Percentiles rank a stretch among this genome's conserved stretches.
These are phyloP conservation scores for Cremastinae sp. DNA, from an alignment of 2,888 invertebrate species.

Conservation along the genomic window DNA sequence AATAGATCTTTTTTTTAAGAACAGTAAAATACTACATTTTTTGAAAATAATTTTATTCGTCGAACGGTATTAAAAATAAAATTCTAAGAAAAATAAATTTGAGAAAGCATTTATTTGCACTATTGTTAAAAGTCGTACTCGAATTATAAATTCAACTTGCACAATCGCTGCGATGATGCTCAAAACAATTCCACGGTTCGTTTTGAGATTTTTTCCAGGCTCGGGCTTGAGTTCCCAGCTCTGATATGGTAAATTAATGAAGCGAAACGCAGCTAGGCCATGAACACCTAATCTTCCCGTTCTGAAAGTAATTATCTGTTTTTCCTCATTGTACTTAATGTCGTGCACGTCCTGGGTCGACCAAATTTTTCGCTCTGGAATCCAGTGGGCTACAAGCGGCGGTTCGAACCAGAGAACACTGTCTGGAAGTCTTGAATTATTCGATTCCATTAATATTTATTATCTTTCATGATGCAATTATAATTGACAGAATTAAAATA, in stretches of 20 bases:
- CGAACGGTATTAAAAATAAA: too few relatives aligned
- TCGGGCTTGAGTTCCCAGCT: conserved; percentile 91
- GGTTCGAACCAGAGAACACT: conserved; percentile 90
- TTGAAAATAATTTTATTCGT: not conserved
- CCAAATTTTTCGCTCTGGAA: conserved; percentile 83
- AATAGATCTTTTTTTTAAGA: conserved; percentile 4
- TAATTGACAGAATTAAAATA: not conserved
- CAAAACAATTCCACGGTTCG: conserved; percentile 78
- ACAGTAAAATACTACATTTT: not conserved
- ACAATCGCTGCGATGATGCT: conserved; percentile 83
- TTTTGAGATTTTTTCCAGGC: conserved; percentile 80
- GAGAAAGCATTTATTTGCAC: too few relatives aligned
- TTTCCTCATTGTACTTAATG: conserved; percentile 92
- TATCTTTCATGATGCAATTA: not conserved
- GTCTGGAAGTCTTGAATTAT: conserved; percentile 83
- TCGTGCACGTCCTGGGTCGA: conserved; percentile 88
- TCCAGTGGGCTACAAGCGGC: conserved; percentile 89
- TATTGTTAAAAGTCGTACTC: too few relatives aligned
- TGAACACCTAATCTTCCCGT: conserved; percentile 85
- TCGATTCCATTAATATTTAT: not conserved
- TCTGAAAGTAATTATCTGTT: conserved; percentile 88
- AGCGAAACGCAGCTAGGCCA: conserved; percentile 88
- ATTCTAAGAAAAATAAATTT: too few relatives aligned
- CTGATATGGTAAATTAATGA: conserved; percentile 92
- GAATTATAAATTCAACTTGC: conserved; percentile 82